Percentiles rank a stretch among this genome's conserved stretches.
These are phyloP conservation scores for Onychomys torridus DNA, from an alignment of 2,797 vertebrate genomes.

Conservation along the genomic window DNA sequence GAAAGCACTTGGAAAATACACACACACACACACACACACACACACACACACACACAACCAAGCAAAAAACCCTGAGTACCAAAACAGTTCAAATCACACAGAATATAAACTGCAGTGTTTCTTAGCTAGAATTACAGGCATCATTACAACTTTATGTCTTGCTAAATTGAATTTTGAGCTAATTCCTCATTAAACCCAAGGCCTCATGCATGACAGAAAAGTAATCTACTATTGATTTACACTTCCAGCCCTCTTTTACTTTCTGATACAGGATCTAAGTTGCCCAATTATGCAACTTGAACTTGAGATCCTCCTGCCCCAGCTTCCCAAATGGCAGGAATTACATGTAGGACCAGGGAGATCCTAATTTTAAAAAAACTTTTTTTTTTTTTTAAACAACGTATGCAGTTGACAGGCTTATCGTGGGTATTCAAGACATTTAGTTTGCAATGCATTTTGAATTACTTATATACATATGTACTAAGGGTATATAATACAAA, in stretches of 20 bases:
- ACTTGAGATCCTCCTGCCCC: not conserved
- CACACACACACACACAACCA: too few relatives aligned
- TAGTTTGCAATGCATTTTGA: not conserved
- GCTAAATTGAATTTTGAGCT: not conserved
- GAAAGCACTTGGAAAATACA: not conserved
- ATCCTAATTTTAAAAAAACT: too few relatives aligned
- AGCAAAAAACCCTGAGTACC: not conserved
- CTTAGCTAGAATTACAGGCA: not conserved
- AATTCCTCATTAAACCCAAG: not conserved
- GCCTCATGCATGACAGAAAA: not conserved
- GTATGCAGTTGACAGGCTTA: not conserved
- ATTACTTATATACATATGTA: not conserved
- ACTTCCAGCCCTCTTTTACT: not conserved
- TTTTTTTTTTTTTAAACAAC: not conserved
- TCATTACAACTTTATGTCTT: not conserved
- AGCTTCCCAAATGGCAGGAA: not conserved
- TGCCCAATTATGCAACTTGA: not conserved
- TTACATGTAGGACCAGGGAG: not conserved
- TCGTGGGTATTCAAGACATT: not conserved
- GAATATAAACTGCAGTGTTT: not conserved
- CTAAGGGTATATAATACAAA: not conserved
- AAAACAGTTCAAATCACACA: not conserved
- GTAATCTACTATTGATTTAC: not conserved
- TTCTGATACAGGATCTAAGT: not conserved
- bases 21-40: too few relatives aligned